Percentiles rank a stretch among this genome's conserved stretches.
These are phyloP conservation scores for Phylloscopus trochilus DNA, from an alignment of 2,113 vertebrate species.

Conservation along the genomic window DNA sequence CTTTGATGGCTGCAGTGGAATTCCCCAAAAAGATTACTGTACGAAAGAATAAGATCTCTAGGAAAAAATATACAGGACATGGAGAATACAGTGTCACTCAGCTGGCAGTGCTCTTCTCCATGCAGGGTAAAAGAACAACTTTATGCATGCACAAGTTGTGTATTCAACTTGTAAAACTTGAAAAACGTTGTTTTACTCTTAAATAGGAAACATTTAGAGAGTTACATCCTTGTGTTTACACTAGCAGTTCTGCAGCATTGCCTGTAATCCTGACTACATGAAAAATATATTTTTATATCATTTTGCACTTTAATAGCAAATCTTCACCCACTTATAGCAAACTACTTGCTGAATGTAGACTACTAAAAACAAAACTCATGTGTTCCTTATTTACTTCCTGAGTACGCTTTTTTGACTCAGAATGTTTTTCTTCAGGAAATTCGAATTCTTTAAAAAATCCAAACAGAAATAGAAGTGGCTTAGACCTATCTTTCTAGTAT, in stretches of 20 bases:
- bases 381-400: background rate
- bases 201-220: background rate
- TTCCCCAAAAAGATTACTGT: no score
- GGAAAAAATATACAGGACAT: background rate
- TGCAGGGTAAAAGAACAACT: background rate
- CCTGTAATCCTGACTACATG: background rate
- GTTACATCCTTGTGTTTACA: background rate
- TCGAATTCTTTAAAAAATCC: background rate
- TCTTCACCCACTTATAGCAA: background rate
- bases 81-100: background rate
- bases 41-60: background rate
- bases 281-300: background rate
- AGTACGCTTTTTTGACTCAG: background rate
- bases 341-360: background rate
- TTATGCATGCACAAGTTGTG: background rate
- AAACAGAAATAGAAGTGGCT: background rate
- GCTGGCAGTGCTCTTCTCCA: background rate
- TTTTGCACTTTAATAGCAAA: background rate
- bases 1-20: background rate
- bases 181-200: background rate
- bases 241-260: background rate
- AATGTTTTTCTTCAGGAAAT: background rate
- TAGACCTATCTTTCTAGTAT: background rate
- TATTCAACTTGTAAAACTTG: background rate
- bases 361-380: background rate